Evolutionary conservation across 1,140 invertebrate species (phyloP).

Genomic region (Tetranychus urticae): DNA sequence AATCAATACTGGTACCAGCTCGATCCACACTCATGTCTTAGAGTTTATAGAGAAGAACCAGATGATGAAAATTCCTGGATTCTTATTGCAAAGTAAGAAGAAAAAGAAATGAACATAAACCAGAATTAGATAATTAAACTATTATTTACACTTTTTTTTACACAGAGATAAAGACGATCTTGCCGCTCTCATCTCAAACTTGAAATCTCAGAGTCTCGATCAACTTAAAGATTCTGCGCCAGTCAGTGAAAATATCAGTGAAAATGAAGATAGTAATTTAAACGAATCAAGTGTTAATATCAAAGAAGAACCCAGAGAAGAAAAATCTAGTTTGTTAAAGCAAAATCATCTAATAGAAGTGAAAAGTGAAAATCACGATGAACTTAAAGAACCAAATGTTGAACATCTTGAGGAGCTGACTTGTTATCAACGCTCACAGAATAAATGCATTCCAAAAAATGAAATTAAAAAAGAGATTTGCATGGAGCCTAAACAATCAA

Average conservation of each 20-base stretch:
- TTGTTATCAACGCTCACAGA: neutral
- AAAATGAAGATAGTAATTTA: constrained; percentile 5
- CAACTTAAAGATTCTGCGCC: constrained; percentile 10
- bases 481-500: neutral
- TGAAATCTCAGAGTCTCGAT: constrained; percentile 23
- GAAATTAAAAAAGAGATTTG: neutral
- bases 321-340: neutral
- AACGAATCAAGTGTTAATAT: neutral
- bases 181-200: constrained; percentile 39
- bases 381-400: no score
- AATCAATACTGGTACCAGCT: constrained; percentile 77
- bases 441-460: neutral
- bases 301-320: neutral
- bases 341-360: neutral
- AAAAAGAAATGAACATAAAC: neutral
- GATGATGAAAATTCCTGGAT: constrained; percentile 81
- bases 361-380: neutral
- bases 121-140: neutral
- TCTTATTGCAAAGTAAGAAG: constrained; percentile 36
- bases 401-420: no score
- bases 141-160: neutral
- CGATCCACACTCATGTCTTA: constrained; percentile 62
- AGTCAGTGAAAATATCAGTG: constrained; percentile 6
- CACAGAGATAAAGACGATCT: constrained; percentile 32
- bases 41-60: constrained; percentile 75